phyloP scores from a whole-genome alignment of 1,140 invertebrate species.

The Trachelipus rathkii region DNA sequence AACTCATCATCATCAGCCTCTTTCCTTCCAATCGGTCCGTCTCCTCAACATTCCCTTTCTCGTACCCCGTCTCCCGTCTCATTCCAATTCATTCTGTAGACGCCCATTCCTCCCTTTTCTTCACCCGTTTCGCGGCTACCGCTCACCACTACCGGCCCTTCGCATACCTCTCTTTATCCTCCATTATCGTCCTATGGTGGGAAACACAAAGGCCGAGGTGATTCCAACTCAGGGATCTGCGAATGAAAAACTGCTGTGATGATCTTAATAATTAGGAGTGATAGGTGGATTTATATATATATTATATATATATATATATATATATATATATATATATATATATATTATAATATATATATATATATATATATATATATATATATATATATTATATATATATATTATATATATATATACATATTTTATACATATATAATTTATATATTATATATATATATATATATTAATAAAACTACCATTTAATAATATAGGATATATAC shows the following conservation, averaged over 20 bases:
- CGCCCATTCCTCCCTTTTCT: background rate
- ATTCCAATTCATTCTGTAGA: background rate
- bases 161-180: background rate
- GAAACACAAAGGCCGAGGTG: background rate
- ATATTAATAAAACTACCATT: no score
- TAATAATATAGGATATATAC: no score
- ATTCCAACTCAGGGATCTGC: slow-evolving; percentile 2
- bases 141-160: background rate
- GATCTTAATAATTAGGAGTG: slow-evolving; percentile 10
- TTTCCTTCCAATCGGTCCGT: background rate
- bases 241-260: slow-evolving; percentile 5
- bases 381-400: no score
- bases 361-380: no score
- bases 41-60: background rate
- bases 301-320: no score
- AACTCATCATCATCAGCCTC: background rate
- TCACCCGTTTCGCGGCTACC: background rate
- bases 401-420: no score
- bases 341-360: no score
- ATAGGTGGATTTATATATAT: background rate
- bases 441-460: no score
- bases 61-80: background rate
- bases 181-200: background rate
- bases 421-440: no score
- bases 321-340: no score